phyloP scores from a whole-genome alignment of 2,888 invertebrate species.

The Eupithecia vulgata region DNA sequence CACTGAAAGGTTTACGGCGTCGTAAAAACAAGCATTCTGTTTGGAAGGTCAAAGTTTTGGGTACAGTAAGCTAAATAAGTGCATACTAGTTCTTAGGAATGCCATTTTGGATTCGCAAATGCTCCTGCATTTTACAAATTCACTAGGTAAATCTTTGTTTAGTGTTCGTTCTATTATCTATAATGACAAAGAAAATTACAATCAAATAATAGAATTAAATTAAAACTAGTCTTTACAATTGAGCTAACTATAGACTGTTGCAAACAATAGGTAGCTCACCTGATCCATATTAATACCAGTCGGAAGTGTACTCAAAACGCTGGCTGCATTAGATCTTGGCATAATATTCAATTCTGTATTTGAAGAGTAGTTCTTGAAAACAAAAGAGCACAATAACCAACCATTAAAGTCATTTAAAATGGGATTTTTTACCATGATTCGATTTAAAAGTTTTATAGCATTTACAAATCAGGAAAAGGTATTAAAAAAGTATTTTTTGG shows the following conservation, averaged over 20 bases:
- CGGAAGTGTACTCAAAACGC: too few species aligned
- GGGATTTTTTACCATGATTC: too few species aligned
- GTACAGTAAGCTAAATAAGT: slow-evolving; percentile 31
- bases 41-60: slow-evolving; percentile 59
- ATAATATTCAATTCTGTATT: not conserved
- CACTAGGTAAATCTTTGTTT: not conserved
- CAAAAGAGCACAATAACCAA: not conserved
- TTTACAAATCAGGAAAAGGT: too few species aligned
- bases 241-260: too few species aligned
- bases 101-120: not conserved
- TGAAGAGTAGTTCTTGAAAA: not conserved
- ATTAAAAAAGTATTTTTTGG: too few species aligned
- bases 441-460: too few species aligned
- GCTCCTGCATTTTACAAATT: not conserved
- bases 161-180: too few species aligned
- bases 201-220: too few species aligned
- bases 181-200: too few species aligned
- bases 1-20: slow-evolving; percentile 68
- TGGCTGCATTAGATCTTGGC: not conserved
- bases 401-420: not conserved
- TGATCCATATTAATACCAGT: too few species aligned
- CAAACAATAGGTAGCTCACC: too few species aligned
- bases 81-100: not conserved
- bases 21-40: slow-evolving; percentile 67
- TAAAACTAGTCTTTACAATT: too few species aligned